Evolutionary conservation across 2,888 invertebrate genomes (phyloP).

Genomic region (Brenthis hecate): DNA sequence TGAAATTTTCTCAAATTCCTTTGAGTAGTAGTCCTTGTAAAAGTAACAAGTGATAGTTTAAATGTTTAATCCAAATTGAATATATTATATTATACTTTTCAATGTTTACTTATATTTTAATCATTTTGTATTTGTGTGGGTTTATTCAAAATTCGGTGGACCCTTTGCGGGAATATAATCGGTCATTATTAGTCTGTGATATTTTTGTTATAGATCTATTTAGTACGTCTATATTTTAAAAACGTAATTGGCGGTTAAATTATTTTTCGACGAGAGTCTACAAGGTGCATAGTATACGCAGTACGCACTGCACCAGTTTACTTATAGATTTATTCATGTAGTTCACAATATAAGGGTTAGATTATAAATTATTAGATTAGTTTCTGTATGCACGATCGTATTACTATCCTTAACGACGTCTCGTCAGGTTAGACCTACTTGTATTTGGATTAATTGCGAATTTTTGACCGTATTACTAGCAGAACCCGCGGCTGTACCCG

Average conservation of each 20-base stretch:
- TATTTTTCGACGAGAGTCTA: no score
- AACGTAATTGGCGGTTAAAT: neutral
- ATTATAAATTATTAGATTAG: no score
- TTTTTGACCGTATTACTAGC: no score
- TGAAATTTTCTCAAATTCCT: slow-evolving; percentile 1
- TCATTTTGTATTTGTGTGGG: neutral
- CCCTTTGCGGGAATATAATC: no score
- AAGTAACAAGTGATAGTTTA: neutral
- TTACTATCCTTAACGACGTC: no score
- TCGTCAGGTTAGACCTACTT: no score
- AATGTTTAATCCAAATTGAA: neutral
- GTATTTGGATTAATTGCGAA: no score
- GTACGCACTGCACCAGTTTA: neutral
- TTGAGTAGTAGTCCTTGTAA: neutral
- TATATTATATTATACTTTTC: neutral
- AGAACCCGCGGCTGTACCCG: no score
- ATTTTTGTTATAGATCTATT: neutral
- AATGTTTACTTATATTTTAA: neutral
- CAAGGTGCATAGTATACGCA: neutral
- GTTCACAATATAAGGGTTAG: no score
- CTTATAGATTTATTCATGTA: no score
- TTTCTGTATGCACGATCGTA: no score
- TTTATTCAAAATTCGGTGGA: no score
- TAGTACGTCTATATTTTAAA: slow-evolving; percentile 1
- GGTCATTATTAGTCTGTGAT: slow-evolving; percentile 5